Evolutionary conservation across 1,140 invertebrate genomes (phyloP), one percentile per base, ranked within the genome.

Genomic region (Drosophila melanica): DNA sequence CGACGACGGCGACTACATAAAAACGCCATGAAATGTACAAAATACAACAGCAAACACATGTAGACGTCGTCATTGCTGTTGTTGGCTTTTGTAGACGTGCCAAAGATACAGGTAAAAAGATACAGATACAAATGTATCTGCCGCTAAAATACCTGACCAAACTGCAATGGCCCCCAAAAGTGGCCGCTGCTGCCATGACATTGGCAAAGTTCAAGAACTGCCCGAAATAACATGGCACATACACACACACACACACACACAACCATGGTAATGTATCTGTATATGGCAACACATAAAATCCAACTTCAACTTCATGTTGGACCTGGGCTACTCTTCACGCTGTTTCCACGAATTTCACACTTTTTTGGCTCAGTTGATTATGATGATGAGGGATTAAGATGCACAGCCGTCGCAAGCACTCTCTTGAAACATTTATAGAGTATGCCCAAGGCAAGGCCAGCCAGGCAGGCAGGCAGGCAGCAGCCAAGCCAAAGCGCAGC

Each of bases 51-150:
- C 78, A 66, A 86, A 86, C 81, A 87, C 75, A 86, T 86, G 81
- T 86, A 73, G 81, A 77, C 81, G 75, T 80, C 81, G 81, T 67
- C 70, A 57, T 75, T 42, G 48, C 42, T 67, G 53, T 55, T 68
- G 18, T 51, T 58, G 69, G 53, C 47, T 27, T 59, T 72, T 47
- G 42, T 54, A 51, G 82, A 86, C 82, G 82, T 89, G 79, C 84
- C 79, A 77, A 82, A 82, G 82, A 87, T 87, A 87, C 82, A 89
- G 82, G 82, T 89, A 87, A 78, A 76, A 78, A 86, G 82, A 87
- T 86, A 87, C 79, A 81, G 66, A 78, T 75, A 77, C 81, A 86
- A 75, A 81, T 86, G 81, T 86, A 85, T 75, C 77, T 77, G 57
- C 63, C 63, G 78, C 72, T 63, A 62, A 64, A 57, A 50, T 75